Evolutionary conservation across 1,140 invertebrate species (phyloP), one percentile per base, ranked within the genome.

Genomic region (Drosophila arawakana): DNA sequence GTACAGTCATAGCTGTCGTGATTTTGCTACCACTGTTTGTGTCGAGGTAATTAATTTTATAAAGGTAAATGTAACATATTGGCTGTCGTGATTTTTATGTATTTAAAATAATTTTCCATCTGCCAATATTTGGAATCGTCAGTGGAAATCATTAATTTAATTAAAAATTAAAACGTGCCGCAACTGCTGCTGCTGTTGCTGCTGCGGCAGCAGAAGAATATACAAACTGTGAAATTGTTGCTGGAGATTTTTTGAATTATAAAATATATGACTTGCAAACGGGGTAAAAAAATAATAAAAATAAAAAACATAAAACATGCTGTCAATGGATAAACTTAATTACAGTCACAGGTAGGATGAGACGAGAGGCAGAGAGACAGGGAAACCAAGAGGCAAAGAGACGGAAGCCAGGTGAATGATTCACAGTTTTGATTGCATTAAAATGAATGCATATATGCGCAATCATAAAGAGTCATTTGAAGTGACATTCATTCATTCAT

Each of bases 111-210:
- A 43, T 63, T 68, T 72, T 46, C 60, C 47, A 43, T 66, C 34
- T 66, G 75, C 57, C 71, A 79, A 78, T 62, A 65, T 69, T 78
- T 73, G 62, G 58, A 59, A 57, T 63, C 35, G 41, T 30, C 18
- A 76, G 78, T 78, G 68, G n/a, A 58, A 81, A 86, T 86, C 67
- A 82, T 86, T 85, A 73, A 85, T 86, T 81, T 81, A 88, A 85
- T 85, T 85, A 73, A 86, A 82, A 76, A 76, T 88, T 79, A 86
- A 85, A 85, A 85, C 82, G 82, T 88, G 58, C 25, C 43, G 9
- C 58, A 49, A 43, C 58, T 30, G 21, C 21, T 57, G 47, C 25
- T 30, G 25, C 25, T 5, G 25, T 30, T 30, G 25, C 25, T 5
- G 25, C 25, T 5, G 25, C 25, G 0, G 25, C 25, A 13, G 34